A percentile compares a stretch with the other conserved stretches of the same genome.
phyloP scores from a whole-genome alignment of 2,888 invertebrate species.

The Polydrusus cervinus region DNA sequence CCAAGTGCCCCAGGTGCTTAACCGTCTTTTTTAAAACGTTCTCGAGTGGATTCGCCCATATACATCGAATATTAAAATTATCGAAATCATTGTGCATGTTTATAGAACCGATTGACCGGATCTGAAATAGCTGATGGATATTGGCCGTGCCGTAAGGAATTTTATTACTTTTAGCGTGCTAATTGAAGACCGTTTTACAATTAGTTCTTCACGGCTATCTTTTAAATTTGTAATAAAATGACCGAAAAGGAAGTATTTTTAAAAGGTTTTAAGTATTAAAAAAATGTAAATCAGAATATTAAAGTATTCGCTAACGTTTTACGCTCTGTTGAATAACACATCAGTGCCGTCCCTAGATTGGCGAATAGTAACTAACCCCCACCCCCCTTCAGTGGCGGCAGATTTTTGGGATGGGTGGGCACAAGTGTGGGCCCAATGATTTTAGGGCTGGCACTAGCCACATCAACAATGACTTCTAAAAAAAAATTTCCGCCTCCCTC shows the following conservation, averaged over 20 bases:
- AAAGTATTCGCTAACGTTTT: too few relatives aligned
- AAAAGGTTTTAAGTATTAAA: slow-evolving; percentile 6
- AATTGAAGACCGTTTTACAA: slow-evolving; percentile 8
- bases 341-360: too few relatives aligned
- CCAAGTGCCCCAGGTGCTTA: slow-evolving; percentile 22
- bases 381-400: too few relatives aligned
- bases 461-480: too few relatives aligned
- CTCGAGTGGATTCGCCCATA: slow-evolving; percentile 36
- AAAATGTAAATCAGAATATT: neutral
- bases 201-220: neutral
- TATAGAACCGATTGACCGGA: slow-evolving; percentile 16
- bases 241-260: slow-evolving; percentile 6
- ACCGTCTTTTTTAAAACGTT: slow-evolving; percentile 29
- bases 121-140: slow-evolving; percentile 13
- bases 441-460: too few relatives aligned
- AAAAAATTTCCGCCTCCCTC: too few relatives aligned
- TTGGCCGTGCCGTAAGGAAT: slow-evolving; percentile 4
- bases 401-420: too few relatives aligned
- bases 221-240: slow-evolving; percentile 21
- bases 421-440: too few relatives aligned
- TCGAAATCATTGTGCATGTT: slow-evolving; percentile 32
- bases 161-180: slow-evolving; percentile 21
- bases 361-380: too few relatives aligned
- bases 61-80: slow-evolving; percentile 16
- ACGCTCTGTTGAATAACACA: neutral